phyloP scores from a whole-genome alignment of 2,797 vertebrate species.

The Bufotes viridis region DNA sequence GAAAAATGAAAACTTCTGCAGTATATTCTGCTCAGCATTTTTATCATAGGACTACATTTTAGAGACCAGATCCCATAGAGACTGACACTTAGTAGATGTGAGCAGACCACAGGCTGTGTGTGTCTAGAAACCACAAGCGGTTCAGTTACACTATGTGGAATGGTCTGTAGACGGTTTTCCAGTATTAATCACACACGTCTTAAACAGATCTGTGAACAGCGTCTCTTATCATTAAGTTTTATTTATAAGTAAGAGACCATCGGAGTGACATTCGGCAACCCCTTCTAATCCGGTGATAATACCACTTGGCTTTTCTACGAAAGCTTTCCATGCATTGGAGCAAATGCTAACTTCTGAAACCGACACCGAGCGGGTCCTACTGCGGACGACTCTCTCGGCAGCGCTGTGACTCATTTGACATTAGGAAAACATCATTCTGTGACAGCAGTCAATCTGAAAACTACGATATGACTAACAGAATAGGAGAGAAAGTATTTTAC shows the following conservation, averaged over 20 bases:
- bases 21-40: too few relatives aligned
- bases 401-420: slow-evolving; percentile 80
- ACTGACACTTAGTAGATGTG: too few relatives aligned
- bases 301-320: slow-evolving; percentile 49
- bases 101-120: too few relatives aligned
- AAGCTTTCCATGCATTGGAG: slow-evolving; percentile 23
- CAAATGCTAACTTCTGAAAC: slow-evolving; percentile 63
- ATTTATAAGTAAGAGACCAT: slow-evolving; percentile 47
- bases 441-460: slow-evolving; percentile 77
- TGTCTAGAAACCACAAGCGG: too few relatives aligned
- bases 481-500: slow-evolving; percentile 70
- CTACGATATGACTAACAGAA: slow-evolving; percentile 79
- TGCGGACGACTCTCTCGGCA: slow-evolving; percentile 63
- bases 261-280: slow-evolving; percentile 32
- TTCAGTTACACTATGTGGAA: too few relatives aligned
- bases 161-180: not conserved
- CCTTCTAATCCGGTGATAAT: slow-evolving; percentile 45
- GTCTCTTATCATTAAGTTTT: slow-evolving; percentile 31
- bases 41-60: too few relatives aligned
- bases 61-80: too few relatives aligned
- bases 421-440: slow-evolving; percentile 74
- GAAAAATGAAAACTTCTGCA: too few relatives aligned
- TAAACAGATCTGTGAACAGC: slow-evolving; percentile 2
- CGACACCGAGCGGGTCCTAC: slow-evolving; percentile 67
- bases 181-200: not conserved